Percentiles rank a stretch among this genome's conserved stretches.
These are phyloP conservation scores for Diphyllodes magnificus DNA, from an alignment of 2,113 vertebrate species.

Conservation along the genomic window DNA sequence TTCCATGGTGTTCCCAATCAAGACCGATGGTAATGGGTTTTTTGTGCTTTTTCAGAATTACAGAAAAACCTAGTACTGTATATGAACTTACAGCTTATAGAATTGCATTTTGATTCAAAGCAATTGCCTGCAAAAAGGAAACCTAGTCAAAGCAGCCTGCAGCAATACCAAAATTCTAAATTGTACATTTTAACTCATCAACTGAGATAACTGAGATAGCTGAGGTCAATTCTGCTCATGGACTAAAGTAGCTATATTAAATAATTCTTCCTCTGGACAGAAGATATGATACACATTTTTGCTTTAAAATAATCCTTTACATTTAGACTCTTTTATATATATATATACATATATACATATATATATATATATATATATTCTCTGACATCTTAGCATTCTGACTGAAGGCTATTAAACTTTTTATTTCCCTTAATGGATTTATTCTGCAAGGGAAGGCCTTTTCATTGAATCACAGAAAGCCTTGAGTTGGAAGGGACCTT, in stretches of 20 bases:
- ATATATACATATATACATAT: too few relatives aligned
- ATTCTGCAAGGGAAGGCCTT: background rate
- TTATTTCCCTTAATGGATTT: background rate
- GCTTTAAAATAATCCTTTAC: background rate
- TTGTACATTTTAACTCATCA: background rate
- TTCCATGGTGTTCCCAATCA: background rate
- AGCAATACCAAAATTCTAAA: background rate
- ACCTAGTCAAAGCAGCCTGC: background rate
- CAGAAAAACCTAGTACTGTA: background rate
- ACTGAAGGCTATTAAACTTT: background rate
- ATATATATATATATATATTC: background rate
- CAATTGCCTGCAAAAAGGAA: background rate
- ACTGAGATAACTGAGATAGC: background rate
- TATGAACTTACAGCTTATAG: background rate
- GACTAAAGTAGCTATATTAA: background rate
- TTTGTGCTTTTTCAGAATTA: background rate
- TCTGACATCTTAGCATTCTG: background rate
- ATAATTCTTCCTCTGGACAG: background rate
- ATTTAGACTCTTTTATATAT: background rate
- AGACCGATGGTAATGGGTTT: accelerated
- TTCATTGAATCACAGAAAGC: background rate
- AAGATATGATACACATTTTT: background rate
- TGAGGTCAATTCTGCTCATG: background rate
- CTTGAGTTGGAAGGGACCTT: background rate
- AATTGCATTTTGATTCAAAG: background rate